phyloP scores from a whole-genome alignment of 2,888 invertebrate species.

The Branchinecta sandiegonensis region DNA sequence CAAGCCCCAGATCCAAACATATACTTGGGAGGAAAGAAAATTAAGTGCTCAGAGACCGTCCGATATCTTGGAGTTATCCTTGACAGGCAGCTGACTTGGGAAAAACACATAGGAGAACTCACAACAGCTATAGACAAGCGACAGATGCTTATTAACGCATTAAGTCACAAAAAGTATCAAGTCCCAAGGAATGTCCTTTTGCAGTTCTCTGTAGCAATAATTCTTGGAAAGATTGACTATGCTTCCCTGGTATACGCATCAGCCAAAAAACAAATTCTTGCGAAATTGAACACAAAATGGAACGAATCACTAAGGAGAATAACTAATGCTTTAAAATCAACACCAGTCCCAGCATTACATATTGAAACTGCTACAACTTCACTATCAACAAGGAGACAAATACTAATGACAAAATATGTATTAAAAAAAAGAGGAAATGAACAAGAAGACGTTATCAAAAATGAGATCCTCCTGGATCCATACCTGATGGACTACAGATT shows the following conservation, averaged over 20 bases:
- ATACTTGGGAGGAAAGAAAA: neutral
- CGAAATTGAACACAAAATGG: neutral
- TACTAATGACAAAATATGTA: too few relatives aligned
- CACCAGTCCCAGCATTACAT: neutral
- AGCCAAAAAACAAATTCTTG: neutral
- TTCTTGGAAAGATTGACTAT: neutral
- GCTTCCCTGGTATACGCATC: neutral
- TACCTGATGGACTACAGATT: too few relatives aligned
- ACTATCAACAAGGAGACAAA: too few relatives aligned
- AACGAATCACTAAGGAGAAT: neutral
- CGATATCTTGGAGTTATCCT: neutral
- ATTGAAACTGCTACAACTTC: too few relatives aligned
- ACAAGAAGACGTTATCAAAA: too few relatives aligned
- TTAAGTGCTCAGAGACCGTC: conserved; percentile 1
- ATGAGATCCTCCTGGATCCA: too few relatives aligned
- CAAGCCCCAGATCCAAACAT: conserved; percentile 8
- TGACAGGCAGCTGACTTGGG: too few relatives aligned
- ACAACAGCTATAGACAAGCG: too few relatives aligned
- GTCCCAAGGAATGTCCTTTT: neutral
- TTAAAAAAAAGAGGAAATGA: too few relatives aligned
- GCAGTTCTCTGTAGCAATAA: neutral
- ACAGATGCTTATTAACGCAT: neutral
- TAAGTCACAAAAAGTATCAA: neutral
- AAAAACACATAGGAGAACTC: too few relatives aligned
- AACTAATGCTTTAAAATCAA: too few relatives aligned